Evolutionary conservation across 92 coral and sea anemone genomes (phyloP), one percentile per base, ranked within the genome.

Genomic region (Zoanthus gigantus): DNA sequence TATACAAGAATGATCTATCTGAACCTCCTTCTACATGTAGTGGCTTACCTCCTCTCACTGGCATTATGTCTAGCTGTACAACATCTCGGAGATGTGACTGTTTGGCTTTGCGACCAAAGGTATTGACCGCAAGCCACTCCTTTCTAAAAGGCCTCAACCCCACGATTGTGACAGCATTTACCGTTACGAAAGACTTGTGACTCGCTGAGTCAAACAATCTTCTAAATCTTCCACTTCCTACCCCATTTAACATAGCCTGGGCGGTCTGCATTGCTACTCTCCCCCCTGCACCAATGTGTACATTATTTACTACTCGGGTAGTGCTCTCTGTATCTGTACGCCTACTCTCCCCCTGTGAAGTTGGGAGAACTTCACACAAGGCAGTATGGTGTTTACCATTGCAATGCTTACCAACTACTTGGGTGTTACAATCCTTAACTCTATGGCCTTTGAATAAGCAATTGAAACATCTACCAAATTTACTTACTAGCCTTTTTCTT

Each of bases 101-200:
- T 30, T 71, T 86, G 46, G 30, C 56, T 32, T 44, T 48, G 46
- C 68, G 52, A 0, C 88, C 81, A 23, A 83, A 89, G 30, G 89
- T 87, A 54, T 15, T 69, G 10, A 89, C 77, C 66, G n/a, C 76
- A 23, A 81, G 8, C 82, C 91, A 71, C 32, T 88, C 91, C 75
- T 73, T 88, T 88, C 91, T 88, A 69, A 88, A 74, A 72, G 81
- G 44, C 42, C 60, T 71, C 81, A 88, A 60, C 8, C 79, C 88
- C 50, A 52, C 66, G 17, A 7, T 3, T 66, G 17, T 83, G 50
- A 84, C 84, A 50, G 80, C 88, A 34, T 83, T 83, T 9, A 74
- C 72, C 5, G 88, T 89, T 31, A 89, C 18, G 52, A 88, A 89
- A 14, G 84, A 89, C 45, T 29, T 54, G 46, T 82, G 91, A 79